Conservation (phyloP, 2,888 invertebrate species). For the Hololepta plana region DNA sequence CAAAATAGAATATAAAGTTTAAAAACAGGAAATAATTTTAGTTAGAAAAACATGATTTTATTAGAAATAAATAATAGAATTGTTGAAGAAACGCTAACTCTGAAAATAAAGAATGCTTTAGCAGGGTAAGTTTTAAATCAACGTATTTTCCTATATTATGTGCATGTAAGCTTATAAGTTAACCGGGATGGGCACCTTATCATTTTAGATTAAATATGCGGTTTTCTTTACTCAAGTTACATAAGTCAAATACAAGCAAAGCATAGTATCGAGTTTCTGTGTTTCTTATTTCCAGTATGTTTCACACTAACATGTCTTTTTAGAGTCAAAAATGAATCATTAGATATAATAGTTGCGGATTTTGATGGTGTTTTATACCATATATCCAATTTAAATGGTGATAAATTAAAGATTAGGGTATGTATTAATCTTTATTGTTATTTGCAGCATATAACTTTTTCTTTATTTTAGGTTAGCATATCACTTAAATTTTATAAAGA, state of each 20-base stretch:
- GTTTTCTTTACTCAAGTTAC: slow-evolving; percentile 3
- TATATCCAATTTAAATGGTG: slow-evolving; percentile 90
- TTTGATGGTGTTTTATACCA: slow-evolving; percentile 99
- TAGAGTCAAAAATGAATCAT: slow-evolving; percentile 87
- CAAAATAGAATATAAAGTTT: slow-evolving; percentile 10
- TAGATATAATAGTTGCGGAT: slow-evolving; percentile 88
- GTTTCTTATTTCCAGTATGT: no score
- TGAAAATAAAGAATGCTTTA: slow-evolving; percentile 91
- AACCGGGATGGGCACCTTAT: background rate
- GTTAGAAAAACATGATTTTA: slow-evolving; percentile 60
- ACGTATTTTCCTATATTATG: slow-evolving; percentile 1
- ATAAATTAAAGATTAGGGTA: slow-evolving; percentile 95
- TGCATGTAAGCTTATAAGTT: no score
- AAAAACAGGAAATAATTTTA: slow-evolving; percentile 7
- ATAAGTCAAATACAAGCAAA: background rate
- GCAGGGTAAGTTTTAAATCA: slow-evolving; percentile 64
- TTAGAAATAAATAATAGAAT: slow-evolving; percentile 99
- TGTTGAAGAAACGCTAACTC: slow-evolving; percentile 88
- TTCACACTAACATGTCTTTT: slow-evolving; percentile 21
- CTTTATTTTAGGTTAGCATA: slow-evolving; percentile 74
- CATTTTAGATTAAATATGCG: slow-evolving; percentile 1
- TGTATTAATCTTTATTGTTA: slow-evolving; percentile 24
- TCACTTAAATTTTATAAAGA: slow-evolving; percentile 97
- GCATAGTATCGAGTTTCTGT: no score
- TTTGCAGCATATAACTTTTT: slow-evolving; percentile 7